phyloP scores from a whole-genome alignment of 64 coral and sea anemone genomes.

The Porites lutea region DNA sequence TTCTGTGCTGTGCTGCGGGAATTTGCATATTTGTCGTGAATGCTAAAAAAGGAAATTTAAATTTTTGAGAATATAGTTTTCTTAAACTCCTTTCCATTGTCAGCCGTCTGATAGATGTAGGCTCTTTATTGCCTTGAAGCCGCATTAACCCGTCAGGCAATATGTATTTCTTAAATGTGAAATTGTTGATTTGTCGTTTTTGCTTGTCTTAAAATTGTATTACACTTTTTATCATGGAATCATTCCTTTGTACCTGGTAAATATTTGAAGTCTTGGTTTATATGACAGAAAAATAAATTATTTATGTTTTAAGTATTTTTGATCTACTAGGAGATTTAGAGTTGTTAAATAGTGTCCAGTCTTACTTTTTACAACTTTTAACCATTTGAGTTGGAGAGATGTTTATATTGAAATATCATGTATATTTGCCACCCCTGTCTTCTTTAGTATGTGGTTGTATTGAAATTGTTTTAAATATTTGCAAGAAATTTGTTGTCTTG shows the following conservation, averaged over 20 bases:
- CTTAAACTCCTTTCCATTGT: background rate
- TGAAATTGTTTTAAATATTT: background rate
- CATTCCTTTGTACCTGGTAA: conserved; percentile 52
- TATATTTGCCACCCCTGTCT: background rate
- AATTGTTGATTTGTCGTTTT: background rate
- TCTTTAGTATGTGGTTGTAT: background rate
- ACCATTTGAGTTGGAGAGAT: background rate
- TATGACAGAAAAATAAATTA: conserved; percentile 46
- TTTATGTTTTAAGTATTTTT: conserved; percentile 28
- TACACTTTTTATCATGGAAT: background rate
- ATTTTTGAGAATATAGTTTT: conserved; percentile 27
- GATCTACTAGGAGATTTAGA: background rate
- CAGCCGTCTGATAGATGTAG: background rate
- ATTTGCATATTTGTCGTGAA: conserved; percentile 40
- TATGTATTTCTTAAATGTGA: background rate
- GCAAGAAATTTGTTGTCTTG: no score
- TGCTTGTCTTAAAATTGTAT: background rate
- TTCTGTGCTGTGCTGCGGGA: background rate
- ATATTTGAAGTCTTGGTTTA: conserved; percentile 52
- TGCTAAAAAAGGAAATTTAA: conserved; percentile 11
- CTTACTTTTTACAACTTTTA: background rate
- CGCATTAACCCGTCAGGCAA: background rate
- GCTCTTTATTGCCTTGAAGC: background rate
- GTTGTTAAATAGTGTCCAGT: background rate
- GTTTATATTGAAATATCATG: background rate